phyloP scores from a whole-genome alignment of 2,113 vertebrate species.

The Phrynosoma blainvillii region DNA sequence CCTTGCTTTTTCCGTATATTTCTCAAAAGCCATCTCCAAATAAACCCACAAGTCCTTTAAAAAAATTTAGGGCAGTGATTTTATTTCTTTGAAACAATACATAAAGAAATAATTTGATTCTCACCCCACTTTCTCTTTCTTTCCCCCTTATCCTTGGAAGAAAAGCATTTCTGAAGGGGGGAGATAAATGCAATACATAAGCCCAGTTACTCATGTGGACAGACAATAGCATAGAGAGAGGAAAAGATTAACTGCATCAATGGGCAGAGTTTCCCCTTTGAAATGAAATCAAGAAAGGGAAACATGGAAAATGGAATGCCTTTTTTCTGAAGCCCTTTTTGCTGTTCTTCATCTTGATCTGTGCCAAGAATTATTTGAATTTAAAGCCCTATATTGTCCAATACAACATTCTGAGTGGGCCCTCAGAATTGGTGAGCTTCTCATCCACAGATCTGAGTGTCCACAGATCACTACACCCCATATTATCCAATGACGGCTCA shows the following conservation, averaged over 20 bases:
- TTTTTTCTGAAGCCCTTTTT: not conserved
- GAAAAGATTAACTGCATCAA: constrained; percentile 6
- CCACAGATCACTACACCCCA: no score
- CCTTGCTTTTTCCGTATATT: no score
- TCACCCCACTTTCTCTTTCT: not conserved
- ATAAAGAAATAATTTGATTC: not conserved
- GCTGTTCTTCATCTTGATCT: not conserved
- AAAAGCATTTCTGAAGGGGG: not conserved
- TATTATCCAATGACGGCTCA: no score
- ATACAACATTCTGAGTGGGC: no score
- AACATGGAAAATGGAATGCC: not conserved
- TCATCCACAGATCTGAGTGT: no score
- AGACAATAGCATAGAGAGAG: not conserved
- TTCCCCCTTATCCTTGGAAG: not conserved
- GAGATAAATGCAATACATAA: not conserved
- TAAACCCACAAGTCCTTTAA: no score
- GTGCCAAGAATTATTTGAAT: no score
- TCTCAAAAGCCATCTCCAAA: no score
- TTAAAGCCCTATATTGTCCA: no score
- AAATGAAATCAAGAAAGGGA: not conserved
- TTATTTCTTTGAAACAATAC: no score
- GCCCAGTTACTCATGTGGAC: not conserved
- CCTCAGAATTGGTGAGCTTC: no score
- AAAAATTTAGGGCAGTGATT: no score
- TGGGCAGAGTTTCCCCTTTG: not conserved